Base-by-base conservation (phyloP, 2,113 vertebrate species). In the Penelope pileata region DNA sequence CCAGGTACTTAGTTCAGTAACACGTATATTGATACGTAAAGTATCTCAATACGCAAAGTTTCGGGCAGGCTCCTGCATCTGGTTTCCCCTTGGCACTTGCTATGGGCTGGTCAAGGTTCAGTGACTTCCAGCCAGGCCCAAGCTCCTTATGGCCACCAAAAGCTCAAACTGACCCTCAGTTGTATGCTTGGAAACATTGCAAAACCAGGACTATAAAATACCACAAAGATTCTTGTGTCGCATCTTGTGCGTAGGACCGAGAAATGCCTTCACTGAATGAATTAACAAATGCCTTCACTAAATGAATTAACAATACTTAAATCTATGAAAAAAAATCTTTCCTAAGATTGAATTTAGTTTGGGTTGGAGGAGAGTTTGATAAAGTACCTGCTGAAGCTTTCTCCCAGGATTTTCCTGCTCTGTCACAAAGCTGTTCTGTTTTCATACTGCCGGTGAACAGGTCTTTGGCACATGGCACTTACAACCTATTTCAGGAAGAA, bases 291-390 rank as follows among this genome's bases (percentile, higher is more conserved):
- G 22, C 23, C 32, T 51, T 58, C 22, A 19, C 17, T 14, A 14
- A 36, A 34, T 4, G 67, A 54, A 63, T 9, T 3, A 23, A 4
- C 8, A 42, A 53, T 29, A 7, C 36, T 36, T 62, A 26, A 8
- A 12, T 59, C 68, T 24, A 32, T 43, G 6, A 22, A 30, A 18
- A 22, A 0, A 22, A 22, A 0, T 1, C 2, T 1, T 16, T 26
- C 47, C 7, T 3, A 29, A n/a, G 47, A 18, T 34, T 16, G 30
- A 48, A 27, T 8, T 45, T 26, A 30, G 36, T 8, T 5, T 82
- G 62, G n/a, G 17, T 5, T 26, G 8, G 6, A 6, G 17, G 70
- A 23, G 8, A n/a, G 14, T 32, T 22, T 10, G 18, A 8, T 9
- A 10, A 4, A 34, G 34, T 2, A 1, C 2, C 30, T 68, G 36